Percentiles rank a stretch among this genome's conserved stretches.
Evolutionary conservation across 2,113 vertebrate genomes (phyloP).

Genomic region (Calcarius ornatus): DNA sequence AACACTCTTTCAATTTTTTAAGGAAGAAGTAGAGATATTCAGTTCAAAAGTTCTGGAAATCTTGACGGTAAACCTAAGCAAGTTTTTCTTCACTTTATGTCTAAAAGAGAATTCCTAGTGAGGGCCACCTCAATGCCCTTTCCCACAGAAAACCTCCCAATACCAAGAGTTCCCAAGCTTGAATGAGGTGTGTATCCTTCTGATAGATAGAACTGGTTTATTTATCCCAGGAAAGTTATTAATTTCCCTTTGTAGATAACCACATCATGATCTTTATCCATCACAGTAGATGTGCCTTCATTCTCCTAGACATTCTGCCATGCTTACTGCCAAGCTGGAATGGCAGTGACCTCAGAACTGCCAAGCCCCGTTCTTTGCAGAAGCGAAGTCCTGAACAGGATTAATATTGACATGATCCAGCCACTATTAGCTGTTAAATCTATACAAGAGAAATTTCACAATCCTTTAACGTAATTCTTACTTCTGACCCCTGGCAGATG

Average conservation of each 20-base stretch:
- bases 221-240: background rate
- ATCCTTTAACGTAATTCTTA: background rate
- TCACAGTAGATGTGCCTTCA: background rate
- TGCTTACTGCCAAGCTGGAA: background rate
- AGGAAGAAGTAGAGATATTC: background rate
- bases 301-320: background rate
- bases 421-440: background rate
- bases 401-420: background rate
- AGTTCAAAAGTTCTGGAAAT: background rate
- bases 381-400: background rate
- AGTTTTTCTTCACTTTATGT: background rate
- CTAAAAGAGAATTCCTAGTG: background rate
- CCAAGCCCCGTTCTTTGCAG: background rate
- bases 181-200: background rate
- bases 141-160: background rate
- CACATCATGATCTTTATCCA: background rate
- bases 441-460: background rate
- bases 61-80: background rate
- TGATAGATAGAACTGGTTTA: background rate
- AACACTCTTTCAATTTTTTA: background rate
- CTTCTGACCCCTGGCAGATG: background rate
- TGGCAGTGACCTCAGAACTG: background rate
- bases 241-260: background rate
- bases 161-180: background rate
- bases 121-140: background rate